phyloP scores from a whole-genome alignment of 1,140 invertebrate species.

The Drosophila pandora region DNA sequence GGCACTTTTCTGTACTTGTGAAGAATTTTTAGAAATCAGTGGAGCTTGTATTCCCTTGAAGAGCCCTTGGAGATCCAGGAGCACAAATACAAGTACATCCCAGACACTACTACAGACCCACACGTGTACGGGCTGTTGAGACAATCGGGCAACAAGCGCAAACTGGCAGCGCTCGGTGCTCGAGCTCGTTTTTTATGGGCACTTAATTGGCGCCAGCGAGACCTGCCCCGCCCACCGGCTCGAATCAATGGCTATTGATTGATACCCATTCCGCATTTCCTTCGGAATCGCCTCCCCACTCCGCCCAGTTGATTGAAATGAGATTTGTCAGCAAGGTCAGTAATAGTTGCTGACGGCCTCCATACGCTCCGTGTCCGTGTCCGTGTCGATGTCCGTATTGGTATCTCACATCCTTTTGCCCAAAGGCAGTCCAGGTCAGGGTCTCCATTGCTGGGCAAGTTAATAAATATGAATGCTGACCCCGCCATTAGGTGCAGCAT shows the following conservation, averaged over 20 bases:
- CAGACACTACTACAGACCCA: not conserved
- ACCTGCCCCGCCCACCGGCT: constrained; percentile 54
- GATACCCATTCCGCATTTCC: constrained; percentile 50
- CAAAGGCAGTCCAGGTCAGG: constrained; percentile 43
- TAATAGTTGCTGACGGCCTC: constrained; percentile 1
- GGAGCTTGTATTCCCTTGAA: constrained; percentile 45
- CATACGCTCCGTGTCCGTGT: constrained; percentile 2
- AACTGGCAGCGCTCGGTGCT: constrained; percentile 30
- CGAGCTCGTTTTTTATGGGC: constrained; percentile 62
- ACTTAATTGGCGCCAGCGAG: constrained; percentile 71
- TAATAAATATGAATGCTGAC: constrained; percentile 72
- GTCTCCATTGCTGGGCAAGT: constrained; percentile 38
- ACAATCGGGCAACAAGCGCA: constrained; percentile 51
- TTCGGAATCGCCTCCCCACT: not conserved
- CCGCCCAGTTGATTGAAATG: constrained; percentile 57
- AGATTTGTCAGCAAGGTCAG: constrained; percentile 67
- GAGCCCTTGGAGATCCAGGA: constrained; percentile 41
- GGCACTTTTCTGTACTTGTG: not conserved
- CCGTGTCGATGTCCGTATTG: not conserved
- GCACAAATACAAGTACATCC: constrained; percentile 2
- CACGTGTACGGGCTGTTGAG: constrained; percentile 27
- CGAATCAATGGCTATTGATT: constrained; percentile 66
- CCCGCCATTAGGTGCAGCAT: constrained; percentile 32
- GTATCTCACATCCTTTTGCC: not conserved
- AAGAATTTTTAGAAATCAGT: constrained; percentile 1